Evolutionary conservation across 2,888 invertebrate species (phyloP).

Genomic region (Lasioglossum villosulum): DNA sequence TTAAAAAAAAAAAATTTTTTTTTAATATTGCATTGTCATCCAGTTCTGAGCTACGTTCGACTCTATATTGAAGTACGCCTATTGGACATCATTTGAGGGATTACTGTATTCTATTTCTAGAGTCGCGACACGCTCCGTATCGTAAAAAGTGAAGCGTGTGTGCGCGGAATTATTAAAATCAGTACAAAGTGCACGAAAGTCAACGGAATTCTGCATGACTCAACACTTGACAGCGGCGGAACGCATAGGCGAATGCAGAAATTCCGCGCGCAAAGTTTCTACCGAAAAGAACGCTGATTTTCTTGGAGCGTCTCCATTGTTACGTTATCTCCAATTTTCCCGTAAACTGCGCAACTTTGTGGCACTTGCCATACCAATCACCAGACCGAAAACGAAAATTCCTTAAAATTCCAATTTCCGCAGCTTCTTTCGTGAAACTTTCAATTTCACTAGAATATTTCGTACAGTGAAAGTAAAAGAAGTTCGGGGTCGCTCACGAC

Average conservation of each 20-base stretch:
- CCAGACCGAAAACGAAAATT: neutral
- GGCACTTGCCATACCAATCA: neutral
- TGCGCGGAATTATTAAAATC: conserved; percentile 3
- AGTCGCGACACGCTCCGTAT: neutral
- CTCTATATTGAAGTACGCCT: too few species aligned
- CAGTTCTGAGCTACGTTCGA: too few species aligned
- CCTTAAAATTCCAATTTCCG: neutral
- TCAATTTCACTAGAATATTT: too few species aligned
- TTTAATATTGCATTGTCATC: too few species aligned
- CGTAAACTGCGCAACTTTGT: neutral
- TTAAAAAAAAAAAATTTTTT: too few species aligned
- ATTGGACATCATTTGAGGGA: too few species aligned
- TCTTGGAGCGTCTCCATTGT: neutral
- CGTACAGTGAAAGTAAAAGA: too few species aligned
- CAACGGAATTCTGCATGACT: neutral
- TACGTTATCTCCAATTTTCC: neutral
- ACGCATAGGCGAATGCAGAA: neutral
- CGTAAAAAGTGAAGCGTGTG: neutral
- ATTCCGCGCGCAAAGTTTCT: neutral
- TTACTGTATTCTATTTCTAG: neutral
- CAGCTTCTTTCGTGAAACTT: neutral
- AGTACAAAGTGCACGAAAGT: conserved; percentile 1
- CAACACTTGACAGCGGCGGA: neutral
- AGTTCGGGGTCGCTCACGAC: too few species aligned
- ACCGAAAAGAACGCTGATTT: neutral